Percentiles rank a stretch among this genome's conserved stretches.
These are phyloP conservation scores for Hiodon tergisus DNA, from an alignment of 2,113 vertebrate genomes.

Conservation along the genomic window DNA sequence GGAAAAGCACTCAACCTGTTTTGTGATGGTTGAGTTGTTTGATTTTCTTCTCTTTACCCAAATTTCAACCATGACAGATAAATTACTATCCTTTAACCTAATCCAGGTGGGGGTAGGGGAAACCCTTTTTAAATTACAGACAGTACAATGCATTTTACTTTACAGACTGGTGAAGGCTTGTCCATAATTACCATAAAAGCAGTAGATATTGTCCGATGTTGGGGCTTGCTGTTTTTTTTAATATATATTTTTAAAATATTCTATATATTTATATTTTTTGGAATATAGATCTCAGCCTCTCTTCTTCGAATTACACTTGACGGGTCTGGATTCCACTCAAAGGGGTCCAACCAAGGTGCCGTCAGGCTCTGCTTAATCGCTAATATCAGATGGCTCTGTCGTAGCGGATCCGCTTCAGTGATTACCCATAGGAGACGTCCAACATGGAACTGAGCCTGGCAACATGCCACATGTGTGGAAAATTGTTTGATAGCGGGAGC, in stretches of 20 bases:
- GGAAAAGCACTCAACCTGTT: neutral
- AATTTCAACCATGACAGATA: neutral
- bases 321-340: neutral
- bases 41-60: neutral
- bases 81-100: neutral
- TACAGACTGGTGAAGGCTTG: neutral
- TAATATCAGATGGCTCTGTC: neutral
- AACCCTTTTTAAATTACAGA: neutral
- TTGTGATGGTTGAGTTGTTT: neutral
- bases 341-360: neutral
- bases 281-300: neutral
- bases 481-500: neutral
- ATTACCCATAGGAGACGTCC: neutral
- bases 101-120: neutral
- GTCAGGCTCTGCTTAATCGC: neutral
- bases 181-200: neutral
- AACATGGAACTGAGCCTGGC: neutral
- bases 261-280: too few species aligned
- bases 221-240: too few species aligned
- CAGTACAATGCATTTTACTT: neutral
- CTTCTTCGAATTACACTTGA: neutral
- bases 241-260: too few species aligned
- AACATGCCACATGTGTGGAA: neutral
- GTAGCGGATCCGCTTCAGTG: neutral
- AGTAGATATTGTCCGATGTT: neutral